These are phyloP conservation scores for Gandaritis pyraliata DNA, from an alignment of 2,888 invertebrate species.

Conservation along the genomic window DNA sequence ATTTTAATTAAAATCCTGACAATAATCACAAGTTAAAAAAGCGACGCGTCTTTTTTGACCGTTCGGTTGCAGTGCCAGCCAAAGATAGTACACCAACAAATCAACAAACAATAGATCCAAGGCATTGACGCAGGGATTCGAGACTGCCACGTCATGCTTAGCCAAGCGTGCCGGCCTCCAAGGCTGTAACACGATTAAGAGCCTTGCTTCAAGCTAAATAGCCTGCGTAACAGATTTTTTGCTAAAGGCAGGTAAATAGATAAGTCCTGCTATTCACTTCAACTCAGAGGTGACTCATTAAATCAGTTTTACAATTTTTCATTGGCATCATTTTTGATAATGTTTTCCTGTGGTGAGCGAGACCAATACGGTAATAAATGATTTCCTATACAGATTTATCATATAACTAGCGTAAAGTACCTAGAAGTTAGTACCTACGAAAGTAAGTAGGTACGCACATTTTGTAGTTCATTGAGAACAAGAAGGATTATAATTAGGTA, in stretches of 20 bases:
- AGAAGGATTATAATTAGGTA: too few species aligned
- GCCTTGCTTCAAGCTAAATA: conserved; percentile 59
- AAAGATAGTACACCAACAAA: conserved; percentile 38
- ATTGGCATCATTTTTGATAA: too few species aligned
- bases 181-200: conserved; percentile 76
- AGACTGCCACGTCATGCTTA: conserved; percentile 72
- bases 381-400: too few species aligned
- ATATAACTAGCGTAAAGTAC: too few species aligned
- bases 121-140: conserved; percentile 66
- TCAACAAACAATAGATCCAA: conserved; percentile 61
- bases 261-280: conserved; percentile 27
- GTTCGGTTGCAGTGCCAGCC: conserved; percentile 10
- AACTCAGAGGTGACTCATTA: conserved; percentile 37
- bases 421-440: too few species aligned
- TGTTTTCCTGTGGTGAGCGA: too few species aligned
- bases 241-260: conserved; percentile 21
- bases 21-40: too few species aligned
- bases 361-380: too few species aligned
- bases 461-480: too few species aligned
- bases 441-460: too few species aligned
- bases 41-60: too few species aligned
- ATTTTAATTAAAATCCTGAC: too few species aligned
- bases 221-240: conserved; percentile 60
- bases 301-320: neutral
- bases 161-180: conserved; percentile 74